Percentiles rank a stretch among this genome's conserved stretches.
These are phyloP conservation scores for Arenaria interpres DNA, from an alignment of 2,113 vertebrate genomes.

Conservation along the genomic window DNA sequence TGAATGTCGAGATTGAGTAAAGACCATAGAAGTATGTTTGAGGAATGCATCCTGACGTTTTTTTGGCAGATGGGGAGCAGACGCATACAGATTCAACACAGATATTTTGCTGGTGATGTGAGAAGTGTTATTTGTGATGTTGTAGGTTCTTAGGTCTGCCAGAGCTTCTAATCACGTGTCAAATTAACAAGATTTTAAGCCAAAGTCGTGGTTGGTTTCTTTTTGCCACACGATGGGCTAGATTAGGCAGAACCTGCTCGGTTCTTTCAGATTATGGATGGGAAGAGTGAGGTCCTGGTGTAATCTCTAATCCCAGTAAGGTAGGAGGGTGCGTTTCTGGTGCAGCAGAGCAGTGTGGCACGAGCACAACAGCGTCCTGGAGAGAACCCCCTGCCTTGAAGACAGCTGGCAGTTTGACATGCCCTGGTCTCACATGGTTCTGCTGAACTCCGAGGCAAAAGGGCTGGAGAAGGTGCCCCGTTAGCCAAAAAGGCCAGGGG, in stretches of 20 bases:
- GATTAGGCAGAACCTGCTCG: not conserved
- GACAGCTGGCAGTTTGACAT: not conserved
- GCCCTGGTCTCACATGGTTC: not conserved
- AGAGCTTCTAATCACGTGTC: constrained; percentile 16
- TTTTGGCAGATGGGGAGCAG: constrained; percentile 65
- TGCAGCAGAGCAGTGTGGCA: not conserved
- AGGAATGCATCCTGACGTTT: constrained; percentile 61
- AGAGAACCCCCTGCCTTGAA: not conserved
- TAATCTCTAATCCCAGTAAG: not conserved
- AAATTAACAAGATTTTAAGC: not conserved
- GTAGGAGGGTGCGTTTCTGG: not conserved
- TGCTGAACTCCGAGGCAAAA: not conserved
- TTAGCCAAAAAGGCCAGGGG: not conserved
- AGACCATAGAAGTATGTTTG: constrained; percentile 42
- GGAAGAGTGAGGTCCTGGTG: not conserved
- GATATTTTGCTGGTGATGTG: constrained; percentile 21
- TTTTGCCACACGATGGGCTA: not conserved
- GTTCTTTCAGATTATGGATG: not conserved
- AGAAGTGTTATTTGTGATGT: not conserved
- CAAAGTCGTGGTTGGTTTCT: not conserved
- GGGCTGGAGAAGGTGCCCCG: not conserved
- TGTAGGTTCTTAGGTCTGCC: constrained; percentile 34
- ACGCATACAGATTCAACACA: not conserved
- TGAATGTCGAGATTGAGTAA: constrained; percentile 39
- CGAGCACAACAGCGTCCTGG: not conserved